These are phyloP conservation scores for Actinia equina DNA, from an alignment of 64 coral and sea anemone genomes.

Conservation along the genomic window DNA sequence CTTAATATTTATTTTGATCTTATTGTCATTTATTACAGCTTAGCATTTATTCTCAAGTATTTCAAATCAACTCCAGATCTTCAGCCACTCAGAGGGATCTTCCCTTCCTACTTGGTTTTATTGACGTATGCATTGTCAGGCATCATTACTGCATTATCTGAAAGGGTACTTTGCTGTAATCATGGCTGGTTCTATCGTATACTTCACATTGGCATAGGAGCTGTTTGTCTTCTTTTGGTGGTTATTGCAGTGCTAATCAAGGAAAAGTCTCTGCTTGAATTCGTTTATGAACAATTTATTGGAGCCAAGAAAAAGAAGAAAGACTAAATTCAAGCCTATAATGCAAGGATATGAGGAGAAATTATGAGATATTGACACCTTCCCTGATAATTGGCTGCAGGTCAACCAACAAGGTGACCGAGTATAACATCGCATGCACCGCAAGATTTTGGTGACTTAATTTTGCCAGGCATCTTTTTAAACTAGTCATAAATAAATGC, in stretches of 20 bases:
- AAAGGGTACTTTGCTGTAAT: conserved; percentile 69
- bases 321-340: background rate
- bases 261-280: conserved; percentile 71
- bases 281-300: conserved; percentile 67
- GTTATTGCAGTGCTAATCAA: conserved; percentile 59
- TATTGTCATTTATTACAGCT: conserved; percentile 2
- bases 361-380: too few species aligned
- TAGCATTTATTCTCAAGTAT: conserved; percentile 76
- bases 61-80: conserved; percentile 71
- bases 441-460: too few species aligned
- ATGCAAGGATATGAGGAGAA: too few species aligned
- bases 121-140: conserved; percentile 50
- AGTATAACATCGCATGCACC: too few species aligned
- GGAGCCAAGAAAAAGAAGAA: conserved; percentile 41
- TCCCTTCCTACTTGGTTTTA: conserved; percentile 61
- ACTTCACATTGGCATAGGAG: conserved; percentile 73
- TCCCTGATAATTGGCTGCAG: too few species aligned
- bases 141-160: conserved; percentile 59
- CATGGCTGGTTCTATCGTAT: conserved; percentile 78
- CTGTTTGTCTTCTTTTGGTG: conserved; percentile 50
- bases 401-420: too few species aligned
- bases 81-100: conserved; percentile 70
- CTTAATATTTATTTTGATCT: background rate
- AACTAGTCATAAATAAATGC: too few species aligned
- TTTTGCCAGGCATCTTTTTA: too few species aligned